Evolutionary conservation across 2,888 invertebrate species (phyloP).

Genomic region (Caradrina clavipalpis): DNA sequence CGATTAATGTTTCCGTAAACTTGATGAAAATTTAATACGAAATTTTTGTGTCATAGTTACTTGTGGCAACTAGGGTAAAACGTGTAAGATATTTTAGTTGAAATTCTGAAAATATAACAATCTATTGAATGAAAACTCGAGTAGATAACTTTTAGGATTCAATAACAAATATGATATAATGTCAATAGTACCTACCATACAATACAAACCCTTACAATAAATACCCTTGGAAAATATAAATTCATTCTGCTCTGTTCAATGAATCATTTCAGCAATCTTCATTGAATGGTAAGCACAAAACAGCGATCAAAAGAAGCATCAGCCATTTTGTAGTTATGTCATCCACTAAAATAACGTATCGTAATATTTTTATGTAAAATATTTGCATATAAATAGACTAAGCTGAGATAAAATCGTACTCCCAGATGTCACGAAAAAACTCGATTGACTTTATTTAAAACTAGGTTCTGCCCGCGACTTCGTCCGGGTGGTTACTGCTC

Average conservation of each 20-base stretch:
- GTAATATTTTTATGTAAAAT: neutral
- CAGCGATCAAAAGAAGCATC: neutral
- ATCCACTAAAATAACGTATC: conserved; percentile 4
- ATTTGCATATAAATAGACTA: conserved; percentile 29
- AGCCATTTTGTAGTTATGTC: neutral
- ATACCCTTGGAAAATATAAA: too few species aligned
- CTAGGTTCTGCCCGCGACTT: too few species aligned
- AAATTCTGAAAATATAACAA: neutral
- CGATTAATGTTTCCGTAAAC: neutral
- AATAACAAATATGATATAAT: too few species aligned
- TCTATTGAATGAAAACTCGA: neutral
- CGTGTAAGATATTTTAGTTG: neutral
- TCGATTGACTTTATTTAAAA: neutral
- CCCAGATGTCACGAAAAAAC: conserved; percentile 2
- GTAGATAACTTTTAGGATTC: too few species aligned
- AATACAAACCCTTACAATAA: too few species aligned
- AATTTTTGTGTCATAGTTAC: neutral
- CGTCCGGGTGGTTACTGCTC: too few species aligned
- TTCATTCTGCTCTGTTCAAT: too few species aligned
- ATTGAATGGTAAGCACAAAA: neutral
- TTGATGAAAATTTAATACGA: neutral
- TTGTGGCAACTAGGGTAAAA: neutral
- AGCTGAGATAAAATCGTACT: neutral
- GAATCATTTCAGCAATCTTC: too few species aligned
- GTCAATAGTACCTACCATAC: too few species aligned